Conservation (phyloP, 2,797 vertebrate genomes). For the Gymnothorax javanicus region DNA sequence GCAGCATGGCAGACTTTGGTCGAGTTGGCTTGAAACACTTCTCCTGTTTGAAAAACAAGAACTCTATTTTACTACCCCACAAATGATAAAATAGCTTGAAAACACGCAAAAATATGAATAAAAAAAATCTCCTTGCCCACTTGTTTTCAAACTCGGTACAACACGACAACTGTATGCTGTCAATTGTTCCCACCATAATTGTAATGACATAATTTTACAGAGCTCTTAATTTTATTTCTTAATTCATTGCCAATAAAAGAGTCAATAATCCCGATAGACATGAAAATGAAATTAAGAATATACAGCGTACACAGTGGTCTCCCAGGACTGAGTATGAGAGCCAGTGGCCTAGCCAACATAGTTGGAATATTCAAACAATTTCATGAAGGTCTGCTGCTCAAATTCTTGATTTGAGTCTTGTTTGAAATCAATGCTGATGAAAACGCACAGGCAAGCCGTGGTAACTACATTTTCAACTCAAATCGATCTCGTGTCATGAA, state of each 20-base stretch:
- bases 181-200: too few species aligned
- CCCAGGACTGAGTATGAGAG: background rate
- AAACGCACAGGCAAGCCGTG: conserved; percentile 45
- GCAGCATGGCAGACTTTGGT: conserved; percentile 79
- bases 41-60: conserved; percentile 51
- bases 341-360: too few species aligned
- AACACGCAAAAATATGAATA: background rate
- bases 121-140: too few species aligned
- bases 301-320: background rate
- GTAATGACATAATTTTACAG: too few species aligned
- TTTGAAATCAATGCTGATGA: conserved; percentile 32
- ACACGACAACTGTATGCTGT: too few species aligned
- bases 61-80: background rate
- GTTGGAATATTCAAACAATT: too few species aligned
- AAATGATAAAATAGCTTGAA: background rate
- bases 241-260: too few species aligned
- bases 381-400: too few species aligned
- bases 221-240: too few species aligned
- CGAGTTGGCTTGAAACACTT: conserved; percentile 64
- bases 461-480: conserved; percentile 62
- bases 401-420: conserved; percentile 37
- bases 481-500: conserved; percentile 47
- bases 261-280: too few species aligned
- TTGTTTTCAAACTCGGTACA: too few species aligned
- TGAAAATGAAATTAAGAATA: too few species aligned